Evolutionary conservation across 2,888 invertebrate species (phyloP), one percentile per base, ranked within the genome.

Genomic region (Leptinotarsa haldemani): DNA sequence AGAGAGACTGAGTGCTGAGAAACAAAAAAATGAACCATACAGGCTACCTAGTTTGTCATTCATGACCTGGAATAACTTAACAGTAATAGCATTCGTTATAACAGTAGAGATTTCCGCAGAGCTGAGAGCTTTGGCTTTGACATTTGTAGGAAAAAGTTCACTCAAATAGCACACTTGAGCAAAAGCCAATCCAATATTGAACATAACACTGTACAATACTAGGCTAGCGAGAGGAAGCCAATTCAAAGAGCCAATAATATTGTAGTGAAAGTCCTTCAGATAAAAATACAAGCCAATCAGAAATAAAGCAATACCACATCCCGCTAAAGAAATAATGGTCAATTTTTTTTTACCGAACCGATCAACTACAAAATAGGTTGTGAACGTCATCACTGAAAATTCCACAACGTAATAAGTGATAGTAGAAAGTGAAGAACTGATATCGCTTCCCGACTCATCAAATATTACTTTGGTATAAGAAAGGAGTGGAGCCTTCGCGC

Each of bases 11-110:
- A 90, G 91, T 20, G 88, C 82, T 0, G 90, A 88, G 85, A 93
- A 93, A 80, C 90, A 90, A 87, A 91, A 91, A 85, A 93, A 93
- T 76, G 92, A 90, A 81, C 91, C 89, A 84, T 91, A 90, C 80
- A 92, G 90, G 16, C 46, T 70, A 61, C 91, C 92, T 74, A 89
- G 90, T 7, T 85, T 84, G 79, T 91, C 91, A 79, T 88, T 89
- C 73, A 92, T 83, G 7, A 86, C 83, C 78, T 88, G 88, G 74
- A 89, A 89, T 16, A 88, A 86, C 70, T 90, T 87, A 0, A 90
- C 88, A 2, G 89, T 88, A 16, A 88, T 77, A 53, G 89, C 89
- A 0, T 88, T 89, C 65, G 88, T 86, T 1, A 88, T 75, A 56
- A 89, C 88, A 67, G 89, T 90, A 70, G 89, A 87, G 65, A 90